Percentiles rank a stretch among this genome's conserved stretches.
phyloP scores from a whole-genome alignment of 2,797 vertebrate genomes.

The Iguana delicatissima region DNA sequence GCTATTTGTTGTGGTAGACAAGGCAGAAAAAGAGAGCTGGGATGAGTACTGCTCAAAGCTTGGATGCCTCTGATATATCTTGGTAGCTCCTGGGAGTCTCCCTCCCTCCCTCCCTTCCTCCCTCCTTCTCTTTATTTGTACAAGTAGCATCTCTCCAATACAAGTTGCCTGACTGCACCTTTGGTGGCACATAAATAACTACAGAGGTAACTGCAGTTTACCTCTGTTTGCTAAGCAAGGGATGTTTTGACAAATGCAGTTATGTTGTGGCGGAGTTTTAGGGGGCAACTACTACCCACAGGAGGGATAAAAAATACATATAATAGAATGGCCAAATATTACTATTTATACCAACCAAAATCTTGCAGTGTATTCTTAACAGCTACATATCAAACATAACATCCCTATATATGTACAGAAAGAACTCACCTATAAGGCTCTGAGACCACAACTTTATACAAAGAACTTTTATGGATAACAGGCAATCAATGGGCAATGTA shows the following conservation, averaged over 20 bases:
- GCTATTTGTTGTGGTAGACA: constrained; percentile 54
- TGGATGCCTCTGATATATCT: not conserved
- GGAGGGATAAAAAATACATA: too few species aligned
- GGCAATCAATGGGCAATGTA: too few species aligned
- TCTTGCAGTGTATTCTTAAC: too few species aligned
- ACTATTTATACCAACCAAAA: too few species aligned
- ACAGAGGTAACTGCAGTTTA: constrained; percentile 62
- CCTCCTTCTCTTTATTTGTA: not conserved
- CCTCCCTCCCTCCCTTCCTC: too few species aligned
- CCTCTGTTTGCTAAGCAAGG: not conserved
- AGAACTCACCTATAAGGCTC: too few species aligned
- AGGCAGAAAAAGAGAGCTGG: not conserved
- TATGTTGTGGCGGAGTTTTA: constrained; percentile 53
- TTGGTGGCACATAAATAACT: constrained; percentile 43
- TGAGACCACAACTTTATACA: too few species aligned
- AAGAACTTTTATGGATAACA: too few species aligned
- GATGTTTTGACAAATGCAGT: constrained; percentile 25
- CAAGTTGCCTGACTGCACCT: not conserved
- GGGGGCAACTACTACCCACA: not conserved
- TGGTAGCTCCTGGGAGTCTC: not conserved
- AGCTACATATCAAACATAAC: too few species aligned
- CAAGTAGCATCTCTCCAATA: not conserved
- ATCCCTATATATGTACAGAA: too few species aligned
- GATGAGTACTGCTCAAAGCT: too few species aligned
- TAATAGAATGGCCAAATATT: too few species aligned